phyloP scores from a whole-genome alignment of 2,113 vertebrate species.

The Pedetes capensis region DNA sequence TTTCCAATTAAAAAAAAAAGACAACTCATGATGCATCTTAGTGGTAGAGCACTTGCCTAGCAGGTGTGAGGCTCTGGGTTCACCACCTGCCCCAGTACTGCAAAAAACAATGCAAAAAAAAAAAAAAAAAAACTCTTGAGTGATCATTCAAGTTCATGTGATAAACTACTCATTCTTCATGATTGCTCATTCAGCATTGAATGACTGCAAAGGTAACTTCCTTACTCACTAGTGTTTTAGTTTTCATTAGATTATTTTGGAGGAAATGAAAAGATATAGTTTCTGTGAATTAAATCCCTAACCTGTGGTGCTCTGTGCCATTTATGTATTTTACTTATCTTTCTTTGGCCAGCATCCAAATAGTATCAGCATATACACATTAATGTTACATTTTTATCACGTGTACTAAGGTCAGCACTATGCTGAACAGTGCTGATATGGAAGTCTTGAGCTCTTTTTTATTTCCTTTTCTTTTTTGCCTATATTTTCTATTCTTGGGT shows the following conservation, averaged over 20 bases:
- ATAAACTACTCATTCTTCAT: neutral
- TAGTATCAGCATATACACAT: neutral
- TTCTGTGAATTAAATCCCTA: neutral
- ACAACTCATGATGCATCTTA: too few relatives aligned
- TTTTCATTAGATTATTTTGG: neutral
- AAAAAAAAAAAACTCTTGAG: neutral
- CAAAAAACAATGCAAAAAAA: too few relatives aligned
- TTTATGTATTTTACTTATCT: neutral
- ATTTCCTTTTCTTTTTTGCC: neutral
- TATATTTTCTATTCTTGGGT: too few relatives aligned
- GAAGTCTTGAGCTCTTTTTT: neutral
- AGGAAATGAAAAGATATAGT: neutral
- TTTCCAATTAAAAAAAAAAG: too few relatives aligned
- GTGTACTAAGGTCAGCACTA: neutral
- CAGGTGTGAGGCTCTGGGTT: too few relatives aligned
- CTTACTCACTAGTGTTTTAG: neutral
- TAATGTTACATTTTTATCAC: neutral
- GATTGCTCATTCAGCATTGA: neutral
- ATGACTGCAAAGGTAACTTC: neutral
- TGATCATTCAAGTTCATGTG: neutral
- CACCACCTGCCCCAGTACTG: too few relatives aligned
- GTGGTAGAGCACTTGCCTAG: too few relatives aligned
- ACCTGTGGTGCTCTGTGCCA: neutral
- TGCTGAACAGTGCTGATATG: neutral
- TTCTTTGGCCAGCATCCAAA: neutral